Percentiles rank a stretch among this genome's conserved stretches.
phyloP scores from a whole-genome alignment of 2,113 vertebrate genomes.

The Pogona vitticeps region DNA sequence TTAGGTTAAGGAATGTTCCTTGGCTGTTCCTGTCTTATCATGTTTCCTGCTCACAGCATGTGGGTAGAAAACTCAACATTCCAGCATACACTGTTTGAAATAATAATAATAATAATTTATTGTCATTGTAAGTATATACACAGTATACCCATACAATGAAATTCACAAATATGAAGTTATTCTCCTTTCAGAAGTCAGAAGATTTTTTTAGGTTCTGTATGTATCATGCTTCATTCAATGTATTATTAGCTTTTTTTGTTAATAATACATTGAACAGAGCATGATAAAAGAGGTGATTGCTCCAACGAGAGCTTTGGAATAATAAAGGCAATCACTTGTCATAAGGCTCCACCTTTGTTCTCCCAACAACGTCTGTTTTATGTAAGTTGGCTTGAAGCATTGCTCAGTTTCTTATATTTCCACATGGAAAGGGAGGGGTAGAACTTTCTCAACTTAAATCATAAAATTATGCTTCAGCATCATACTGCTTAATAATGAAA shows the following conservation, averaged over 20 bases:
- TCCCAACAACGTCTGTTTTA: neutral
- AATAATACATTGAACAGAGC: neutral
- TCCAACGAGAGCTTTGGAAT: neutral
- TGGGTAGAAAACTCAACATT: slow-evolving; percentile 1
- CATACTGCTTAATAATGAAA: neutral
- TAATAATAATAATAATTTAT: too few relatives aligned
- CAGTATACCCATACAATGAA: too few relatives aligned
- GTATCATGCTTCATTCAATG: neutral
- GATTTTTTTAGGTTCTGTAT: neutral
- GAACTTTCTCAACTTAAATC: neutral
- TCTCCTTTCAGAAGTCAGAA: neutral
- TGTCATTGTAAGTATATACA: neutral
- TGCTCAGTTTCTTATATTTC: neutral
- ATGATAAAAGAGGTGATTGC: neutral
- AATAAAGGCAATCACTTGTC: neutral
- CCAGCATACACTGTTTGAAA: neutral
- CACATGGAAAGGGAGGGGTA: too few relatives aligned
- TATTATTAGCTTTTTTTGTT: neutral
- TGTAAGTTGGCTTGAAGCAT: neutral
- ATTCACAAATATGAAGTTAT: neutral
- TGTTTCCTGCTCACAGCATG: neutral
- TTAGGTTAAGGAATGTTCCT: neutral
- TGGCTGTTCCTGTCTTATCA: neutral
- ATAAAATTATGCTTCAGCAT: neutral
- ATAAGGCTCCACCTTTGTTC: neutral